Conservation (phyloP, 2,797 vertebrate genomes). For the Acropternis orthonyx region DNA sequence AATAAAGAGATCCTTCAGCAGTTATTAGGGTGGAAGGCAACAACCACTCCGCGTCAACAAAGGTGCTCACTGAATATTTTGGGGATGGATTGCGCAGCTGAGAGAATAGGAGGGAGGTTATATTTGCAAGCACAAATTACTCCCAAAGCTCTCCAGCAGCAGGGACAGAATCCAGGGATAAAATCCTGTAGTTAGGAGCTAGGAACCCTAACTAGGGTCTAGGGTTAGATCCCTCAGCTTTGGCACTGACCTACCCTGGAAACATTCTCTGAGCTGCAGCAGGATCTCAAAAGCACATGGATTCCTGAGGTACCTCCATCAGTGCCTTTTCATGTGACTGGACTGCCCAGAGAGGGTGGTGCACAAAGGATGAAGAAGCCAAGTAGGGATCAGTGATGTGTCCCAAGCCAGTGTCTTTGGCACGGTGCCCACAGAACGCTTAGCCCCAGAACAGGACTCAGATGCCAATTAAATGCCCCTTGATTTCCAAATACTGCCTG, state of each 20-base stretch:
- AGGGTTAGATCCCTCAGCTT: neutral
- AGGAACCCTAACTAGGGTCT: neutral
- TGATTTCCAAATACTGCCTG: neutral
- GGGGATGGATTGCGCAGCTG: neutral
- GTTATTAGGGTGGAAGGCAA: neutral
- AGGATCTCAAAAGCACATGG: neutral
- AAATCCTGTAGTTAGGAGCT: neutral
- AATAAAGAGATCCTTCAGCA: neutral
- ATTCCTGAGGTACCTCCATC: neutral
- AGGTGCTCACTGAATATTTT: neutral
- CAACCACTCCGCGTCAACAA: neutral
- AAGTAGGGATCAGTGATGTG: neutral
- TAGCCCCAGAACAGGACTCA: neutral
- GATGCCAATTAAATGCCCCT: neutral
- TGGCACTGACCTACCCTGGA: neutral
- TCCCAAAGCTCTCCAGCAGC: neutral
- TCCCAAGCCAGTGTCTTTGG: neutral
- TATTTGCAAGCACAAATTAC: neutral
- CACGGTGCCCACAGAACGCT: accelerated
- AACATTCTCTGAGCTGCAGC: neutral
- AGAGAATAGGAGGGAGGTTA: neutral
- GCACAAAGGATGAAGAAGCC: neutral
- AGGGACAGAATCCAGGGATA: neutral
- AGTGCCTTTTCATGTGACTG: neutral
- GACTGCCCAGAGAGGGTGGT: neutral